Evolutionary conservation across 2,888 invertebrate species (phyloP), one percentile per base, ranked within the genome.

Genomic region (Lasioglossum marginatum): DNA sequence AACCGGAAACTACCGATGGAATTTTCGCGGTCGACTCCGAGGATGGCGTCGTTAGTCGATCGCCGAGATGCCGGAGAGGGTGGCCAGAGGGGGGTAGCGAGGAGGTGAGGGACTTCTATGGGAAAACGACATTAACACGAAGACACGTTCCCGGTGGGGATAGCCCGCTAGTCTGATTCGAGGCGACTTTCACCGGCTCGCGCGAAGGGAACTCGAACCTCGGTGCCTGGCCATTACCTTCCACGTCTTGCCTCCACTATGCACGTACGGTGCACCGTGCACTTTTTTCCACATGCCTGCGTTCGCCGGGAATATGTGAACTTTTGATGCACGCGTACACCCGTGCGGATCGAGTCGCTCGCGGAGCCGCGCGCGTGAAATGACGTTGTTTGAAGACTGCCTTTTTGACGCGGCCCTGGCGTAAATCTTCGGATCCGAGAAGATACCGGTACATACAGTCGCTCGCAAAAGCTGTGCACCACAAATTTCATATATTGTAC

Each of bases 121-220:
- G 92, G 93, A 93, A 93, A 93, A 93, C 93, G 93, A 91, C 93
- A 92, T 93, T 92, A 92, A 93, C 84, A 77, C 87, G 90, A 82
- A 86, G 87, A 87, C 85, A 88, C 66, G 72, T 77, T 57, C 60
- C 27, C 72, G 86, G 85, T 87, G 89, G 89, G 87, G 87, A 92
- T 88, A 87, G 85, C 77, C 81, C 83, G 87, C 89, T 83, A 80
- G 85, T 87, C 81, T 84, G 91, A 91, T 91, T 88, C 92, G 87
- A 92, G 85, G 90, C 89, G 91, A 93, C 93, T 93, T 93, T 93
- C 93, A 93, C 93, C 73, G 91, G 87, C 88, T 89, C 85, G 87
- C 83, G 87, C 75, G 87, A 90, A 87, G 90, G 87, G 87, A 90
- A 81, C 86, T 84, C 76, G 85, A 87, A 82, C 85, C 91, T 81